Evolutionary conservation across 2,888 invertebrate genomes (phyloP), one percentile per base, ranked within the genome.

Genomic region (Alsophila aescularia): DNA sequence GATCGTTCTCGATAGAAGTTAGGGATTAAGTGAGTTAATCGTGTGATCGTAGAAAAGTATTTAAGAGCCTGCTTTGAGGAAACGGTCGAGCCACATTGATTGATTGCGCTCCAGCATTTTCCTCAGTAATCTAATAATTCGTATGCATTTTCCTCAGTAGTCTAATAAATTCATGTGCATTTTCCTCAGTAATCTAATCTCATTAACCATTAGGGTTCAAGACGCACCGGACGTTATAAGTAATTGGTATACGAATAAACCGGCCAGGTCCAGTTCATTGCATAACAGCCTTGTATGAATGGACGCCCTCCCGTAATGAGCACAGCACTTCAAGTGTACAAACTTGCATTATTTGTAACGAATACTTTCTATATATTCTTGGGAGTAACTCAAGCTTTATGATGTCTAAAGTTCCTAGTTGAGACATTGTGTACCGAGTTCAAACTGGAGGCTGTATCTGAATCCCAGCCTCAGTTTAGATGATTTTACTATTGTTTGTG

Each of bases 251-350:
- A 16, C 12, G 40, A 41, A 41, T 34, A 60, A 53, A 57, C 61
- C 49, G 48, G 57, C 35, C 41, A 35, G 40, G 53, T 60, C 58
- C 53, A 60, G 57, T 56, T 40, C 18, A 29, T 61, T 59, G 56
- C 52, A 15, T 60, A 53, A 60, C 35, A 27, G 27, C 40, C 35
- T 29, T 14, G 14, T 18, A 52, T 51, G 47, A 45, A 49, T 56
- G 45, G 48, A 48, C 41, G 52, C 51, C 48, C 42, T 51, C 42
- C 50, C 43, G 18, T 49, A 49, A 42, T 10, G 32, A 47, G 40
- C 27, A 18, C 39, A 21, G n/a, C 13, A 31, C 42, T 42, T 10
- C 14, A 43, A 51, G 43, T 29, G 27, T 41, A 41, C 31, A 27
- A 34, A 16, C 24, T 7, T 18, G 18, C 32, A 39, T 39, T 49